phyloP scores from a whole-genome alignment of 2,797 vertebrate species.

The Prionace glauca region DNA sequence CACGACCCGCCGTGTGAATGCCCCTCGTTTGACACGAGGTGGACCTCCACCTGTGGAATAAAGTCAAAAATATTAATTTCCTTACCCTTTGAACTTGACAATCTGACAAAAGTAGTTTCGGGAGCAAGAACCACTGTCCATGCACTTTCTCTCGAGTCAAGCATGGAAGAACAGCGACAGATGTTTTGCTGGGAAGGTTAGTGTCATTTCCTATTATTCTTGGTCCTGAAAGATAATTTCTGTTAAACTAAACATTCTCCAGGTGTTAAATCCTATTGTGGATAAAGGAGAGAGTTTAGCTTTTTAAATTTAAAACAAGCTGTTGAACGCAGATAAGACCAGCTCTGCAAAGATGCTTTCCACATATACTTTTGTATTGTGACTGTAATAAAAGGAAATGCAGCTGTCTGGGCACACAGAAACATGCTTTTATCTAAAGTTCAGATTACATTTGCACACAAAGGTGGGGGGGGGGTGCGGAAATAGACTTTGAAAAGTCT shows the following conservation, averaged over 20 bases:
- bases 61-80: no score
- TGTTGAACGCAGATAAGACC: constrained; percentile 17
- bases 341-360: neutral
- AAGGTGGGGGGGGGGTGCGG: neutral
- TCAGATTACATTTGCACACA: constrained; percentile 5
- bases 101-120: no score
- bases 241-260: constrained; percentile 3
- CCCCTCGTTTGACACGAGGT: no score
- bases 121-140: no score
- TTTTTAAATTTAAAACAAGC: constrained; percentile 2
- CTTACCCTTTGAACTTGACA: neutral
- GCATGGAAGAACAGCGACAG: neutral
- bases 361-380: constrained; percentile 12
- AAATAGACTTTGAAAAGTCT: neutral
- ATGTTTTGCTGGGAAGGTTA: neutral
- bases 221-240: neutral
- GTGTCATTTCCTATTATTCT: constrained; percentile 25
- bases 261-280: constrained; percentile 4
- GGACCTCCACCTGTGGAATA: no score
- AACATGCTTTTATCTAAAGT: constrained; percentile 19
- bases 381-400: constrained; percentile 9
- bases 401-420: neutral
- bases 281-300: neutral
- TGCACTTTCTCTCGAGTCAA: neutral
- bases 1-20: no score